These are phyloP conservation scores for Eupeodes luniger DNA, from an alignment of 2,888 invertebrate genomes.

Conservation along the genomic window DNA sequence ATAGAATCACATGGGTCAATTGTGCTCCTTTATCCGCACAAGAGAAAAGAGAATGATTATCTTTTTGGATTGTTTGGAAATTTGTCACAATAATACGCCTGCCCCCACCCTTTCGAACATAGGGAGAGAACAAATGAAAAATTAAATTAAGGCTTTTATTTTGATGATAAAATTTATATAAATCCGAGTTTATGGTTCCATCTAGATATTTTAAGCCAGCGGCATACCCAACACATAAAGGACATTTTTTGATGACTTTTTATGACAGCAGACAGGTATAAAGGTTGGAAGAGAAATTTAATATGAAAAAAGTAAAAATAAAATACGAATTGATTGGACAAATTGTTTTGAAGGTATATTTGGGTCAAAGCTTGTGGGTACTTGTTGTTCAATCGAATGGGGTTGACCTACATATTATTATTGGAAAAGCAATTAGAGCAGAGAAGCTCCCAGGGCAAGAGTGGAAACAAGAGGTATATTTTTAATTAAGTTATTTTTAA, in stretches of 20 bases:
- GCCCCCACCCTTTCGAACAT: no score
- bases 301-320: neutral
- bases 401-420: no score
- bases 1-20: constrained; percentile 22
- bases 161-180: constrained; percentile 3
- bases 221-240: neutral
- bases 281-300: neutral
- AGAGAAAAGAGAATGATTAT: neutral
- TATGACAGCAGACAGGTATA: no score
- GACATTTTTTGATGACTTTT: neutral
- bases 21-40: neutral
- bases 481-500: no score
- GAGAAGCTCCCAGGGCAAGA: no score
- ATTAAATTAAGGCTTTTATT: constrained; percentile 57
- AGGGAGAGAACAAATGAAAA: constrained; percentile 21
- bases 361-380: no score
- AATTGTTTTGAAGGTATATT: neutral
- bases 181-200: neutral
- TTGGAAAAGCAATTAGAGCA: no score
- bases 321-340: neutral
- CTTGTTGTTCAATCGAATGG: no score
- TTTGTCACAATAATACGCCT: neutral
- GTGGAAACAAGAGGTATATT: no score
- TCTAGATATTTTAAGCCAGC: neutral
- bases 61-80: constrained; percentile 2